Evolutionary conservation across 1,140 invertebrate genomes (phyloP), one percentile per base, ranked within the genome.

Genomic region (Ericerus pela): DNA sequence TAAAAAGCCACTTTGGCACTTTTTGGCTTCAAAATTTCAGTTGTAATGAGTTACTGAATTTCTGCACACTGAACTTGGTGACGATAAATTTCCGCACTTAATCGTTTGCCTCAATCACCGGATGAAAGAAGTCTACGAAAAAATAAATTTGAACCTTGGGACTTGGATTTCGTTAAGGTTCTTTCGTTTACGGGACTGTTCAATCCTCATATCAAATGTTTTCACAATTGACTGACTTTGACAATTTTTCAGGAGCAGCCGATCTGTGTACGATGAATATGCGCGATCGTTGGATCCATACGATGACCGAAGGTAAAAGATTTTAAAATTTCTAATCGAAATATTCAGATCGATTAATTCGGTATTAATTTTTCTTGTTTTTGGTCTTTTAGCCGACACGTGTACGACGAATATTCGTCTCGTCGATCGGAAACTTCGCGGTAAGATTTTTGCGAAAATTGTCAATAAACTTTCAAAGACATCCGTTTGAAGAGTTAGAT

Each of bases 351-450:
- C n/a, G 8, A 33, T 33, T 8, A 33, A 8, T 33, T 33, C 8
- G 8, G 30, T n/a, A n/a, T n/a, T 8, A 8, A 33, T 33, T 8
- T 33, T 33, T 33, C n/a, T 33, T 33, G 54, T 55, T 66, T 59
- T 58, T 61, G 59, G 58, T 59, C 65, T 60, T 61, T 61, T 54
- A 58, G 55, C 30, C 47, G 66, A 66, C 78, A 80, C 64, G 79
- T 84, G 72, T 87, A 84, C 20, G 41, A 47, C 26, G 41, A 47
- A 24, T 47, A 47, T 24, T 47, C 41, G 2, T 5, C 41, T 16
- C 10, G 41, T 24, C 41, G 41, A 24, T 47, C 41, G 18, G 41
- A 47, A 22, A 24, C 20, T 22, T 18, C 41, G 4, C 41, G 41
- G 41, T 47, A 24, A 22, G 41, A 24, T 5, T 47, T 38, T 38